A percentile compares a stretch with the other conserved stretches of the same genome.
Conservation (phyloP, 2,113 vertebrate species). For the Muntiacus reevesi region DNA sequence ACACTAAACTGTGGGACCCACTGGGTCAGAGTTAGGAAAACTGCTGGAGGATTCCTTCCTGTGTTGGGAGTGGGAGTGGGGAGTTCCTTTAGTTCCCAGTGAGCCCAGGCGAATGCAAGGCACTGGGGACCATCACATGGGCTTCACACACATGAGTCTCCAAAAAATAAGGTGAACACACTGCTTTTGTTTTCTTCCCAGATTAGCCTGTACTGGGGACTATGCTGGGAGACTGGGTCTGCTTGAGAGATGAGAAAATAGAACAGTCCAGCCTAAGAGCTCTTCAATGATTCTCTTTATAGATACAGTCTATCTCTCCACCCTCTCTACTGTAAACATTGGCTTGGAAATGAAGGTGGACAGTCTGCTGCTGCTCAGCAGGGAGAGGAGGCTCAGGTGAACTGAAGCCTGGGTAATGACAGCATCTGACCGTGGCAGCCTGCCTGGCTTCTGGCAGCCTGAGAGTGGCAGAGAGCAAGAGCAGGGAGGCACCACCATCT, state of each 20-base stretch:
- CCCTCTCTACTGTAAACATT: conserved; percentile 12
- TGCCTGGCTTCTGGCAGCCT: not conserved
- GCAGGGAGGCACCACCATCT: not conserved
- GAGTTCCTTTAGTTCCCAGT: not conserved
- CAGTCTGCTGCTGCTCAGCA: not conserved
- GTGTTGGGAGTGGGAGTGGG: not conserved
- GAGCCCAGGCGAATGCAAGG: not conserved
- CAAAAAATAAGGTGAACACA: not conserved
- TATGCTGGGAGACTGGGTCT: not conserved
- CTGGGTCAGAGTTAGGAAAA: not conserved
- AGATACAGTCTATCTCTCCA: not conserved
- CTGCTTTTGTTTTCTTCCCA: not conserved
- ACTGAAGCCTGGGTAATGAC: not conserved
- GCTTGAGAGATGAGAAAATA: not conserved
- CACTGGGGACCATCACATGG: not conserved
- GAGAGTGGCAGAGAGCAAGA: not conserved
- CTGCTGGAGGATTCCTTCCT: not conserved
- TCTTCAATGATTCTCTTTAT: conserved; percentile 6
- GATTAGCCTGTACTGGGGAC: not conserved
- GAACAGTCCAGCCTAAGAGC: not conserved
- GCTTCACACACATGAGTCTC: not conserved
- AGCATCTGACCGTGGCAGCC: conserved; percentile 28
- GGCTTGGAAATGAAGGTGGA: not conserved
- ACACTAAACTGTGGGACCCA: not conserved
- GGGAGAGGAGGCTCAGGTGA: conserved; percentile 22